Base-by-base conservation (phyloP, 2,797 vertebrate genomes). In the Anguilla obscura region DNA sequence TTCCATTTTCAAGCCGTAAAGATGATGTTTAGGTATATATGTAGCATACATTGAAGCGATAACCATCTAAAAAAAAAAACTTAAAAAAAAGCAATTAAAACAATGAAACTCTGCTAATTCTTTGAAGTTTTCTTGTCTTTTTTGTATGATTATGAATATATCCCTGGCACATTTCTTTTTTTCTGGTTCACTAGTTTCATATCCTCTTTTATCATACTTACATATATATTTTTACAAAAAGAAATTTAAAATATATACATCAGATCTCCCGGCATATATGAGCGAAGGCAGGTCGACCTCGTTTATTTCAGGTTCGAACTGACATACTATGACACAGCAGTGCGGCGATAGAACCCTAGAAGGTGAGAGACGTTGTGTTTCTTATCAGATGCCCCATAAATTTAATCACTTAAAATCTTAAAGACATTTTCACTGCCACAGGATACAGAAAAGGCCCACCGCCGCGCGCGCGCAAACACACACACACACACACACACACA, bases 231-330 rank as follows among this genome's bases (percentile, higher is more conserved):
- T 45, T n/a, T n/a, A n/a, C n/a, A n/a, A n/a, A n/a, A n/a, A n/a
- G n/a, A n/a, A n/a, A n/a, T n/a, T n/a, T n/a, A n/a, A 40, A 45
- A 45, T 45, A 96, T 96, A 97, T 97, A 97, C n/a, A n/a, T 96
- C 95, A 96, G 95, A 96, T 96, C 95, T 96, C 18, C 88, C 93
- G 91, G 93, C 90, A 93, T 93, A 92, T 90, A 92, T 93, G 87
- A 91, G 92, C 89, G 94, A 95, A 96, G 97, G 96, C 91, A 96
- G 95, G 96, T 98, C 97, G 96, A 97, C 97, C 96, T 96, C 97
- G 97, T 97, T 97, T 95, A 97, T 97, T 98, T 97, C 97, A 96
- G 96, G 94, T 96, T 96, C 96, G 97, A 98, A 98, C 94, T 98
- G 97, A 98, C 98, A 97, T 97, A 97, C 95, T 98, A 98, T 99